Conservation (phyloP, 2,797 vertebrate species). For the Nasua narica region DNA sequence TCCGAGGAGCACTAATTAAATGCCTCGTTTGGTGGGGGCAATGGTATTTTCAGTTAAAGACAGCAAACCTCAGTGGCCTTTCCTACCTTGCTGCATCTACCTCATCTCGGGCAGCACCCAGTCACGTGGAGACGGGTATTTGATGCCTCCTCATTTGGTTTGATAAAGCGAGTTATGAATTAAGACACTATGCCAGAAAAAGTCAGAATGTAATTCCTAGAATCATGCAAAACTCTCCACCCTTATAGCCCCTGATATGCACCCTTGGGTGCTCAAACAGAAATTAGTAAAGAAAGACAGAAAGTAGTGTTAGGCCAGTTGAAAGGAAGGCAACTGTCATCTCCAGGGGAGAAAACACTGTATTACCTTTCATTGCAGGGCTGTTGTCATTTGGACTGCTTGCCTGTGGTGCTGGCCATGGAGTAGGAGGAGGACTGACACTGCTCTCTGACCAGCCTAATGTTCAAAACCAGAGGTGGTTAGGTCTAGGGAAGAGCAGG, state of each 20-base stretch:
- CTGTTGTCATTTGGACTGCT: slow-evolving; percentile 80
- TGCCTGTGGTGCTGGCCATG: slow-evolving; percentile 82
- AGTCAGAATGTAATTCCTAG: not conserved
- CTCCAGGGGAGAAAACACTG: not conserved
- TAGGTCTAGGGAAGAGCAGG: not conserved
- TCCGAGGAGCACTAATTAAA: not conserved
- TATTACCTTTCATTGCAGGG: slow-evolving; percentile 84
- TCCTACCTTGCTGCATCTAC: not conserved
- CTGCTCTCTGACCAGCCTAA: slow-evolving; percentile 86
- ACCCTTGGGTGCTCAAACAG: not conserved
- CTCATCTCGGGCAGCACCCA: not conserved
- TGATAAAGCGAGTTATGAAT: not conserved
- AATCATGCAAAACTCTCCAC: not conserved
- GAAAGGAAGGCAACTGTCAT: not conserved
- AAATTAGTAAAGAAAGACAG: slow-evolving; percentile 10
- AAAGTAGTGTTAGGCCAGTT: not conserved
- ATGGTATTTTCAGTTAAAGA: not conserved
- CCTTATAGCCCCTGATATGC: not conserved
- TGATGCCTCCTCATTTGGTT: not conserved
- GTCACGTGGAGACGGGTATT: not conserved
- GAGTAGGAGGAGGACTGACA: slow-evolving; percentile 69
- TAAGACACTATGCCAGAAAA: not conserved
- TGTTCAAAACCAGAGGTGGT: slow-evolving; percentile 74
- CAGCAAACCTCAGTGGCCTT: not conserved
- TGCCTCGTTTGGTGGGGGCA: not conserved